Evolutionary conservation across 2,113 vertebrate species (phyloP), one percentile per base, ranked within the genome.

Genomic region (Pterocles burchelli): DNA sequence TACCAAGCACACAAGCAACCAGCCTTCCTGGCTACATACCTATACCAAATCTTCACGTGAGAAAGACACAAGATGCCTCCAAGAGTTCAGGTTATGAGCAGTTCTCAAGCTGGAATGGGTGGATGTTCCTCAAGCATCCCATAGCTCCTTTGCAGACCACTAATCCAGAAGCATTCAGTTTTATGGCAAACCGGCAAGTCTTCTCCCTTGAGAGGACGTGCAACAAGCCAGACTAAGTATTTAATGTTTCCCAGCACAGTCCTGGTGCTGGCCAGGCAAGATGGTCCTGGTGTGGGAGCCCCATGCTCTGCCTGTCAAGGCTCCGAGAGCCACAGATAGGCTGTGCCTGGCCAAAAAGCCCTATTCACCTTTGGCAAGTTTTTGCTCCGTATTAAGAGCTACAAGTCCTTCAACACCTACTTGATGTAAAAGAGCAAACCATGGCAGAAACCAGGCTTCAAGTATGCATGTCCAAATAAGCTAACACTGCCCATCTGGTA

Each of bases 371-470:
- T 61, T 28, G 61, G 1, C 4, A 58, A 46, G 46, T 10, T 68
- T 20, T 36, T 13, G 11, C 8, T 75, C n/a, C 13, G 11, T 2
- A 1, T 43, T 72, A 65, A 71, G 25, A 65, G 43, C 24, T 76
- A 6, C 18, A 66, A 91, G 38, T 61, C 51, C 43, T 85, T 74
- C 67, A 76, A 70, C 13, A 82, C 24, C 29, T 65, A 58, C 17
- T n/a, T 1, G 0, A 13, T 4, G 51, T 13, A 29, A 76, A 91
- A 92, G 10, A 65, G 9, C 15, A 66, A 89, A 54, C 51, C 41
- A 75, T 0, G 0, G 15, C 84, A 96, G 34, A 85, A 89, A 29
- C 8, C 0, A 0, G 6, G 12, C 38, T 87, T 85, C 0, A 0
- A 66, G 41, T 46, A 51, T 4, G 4, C 0, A 0, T 49, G 21